phyloP scores from a whole-genome alignment of 2,888 invertebrate species.

The Cremastinae sp. region DNA sequence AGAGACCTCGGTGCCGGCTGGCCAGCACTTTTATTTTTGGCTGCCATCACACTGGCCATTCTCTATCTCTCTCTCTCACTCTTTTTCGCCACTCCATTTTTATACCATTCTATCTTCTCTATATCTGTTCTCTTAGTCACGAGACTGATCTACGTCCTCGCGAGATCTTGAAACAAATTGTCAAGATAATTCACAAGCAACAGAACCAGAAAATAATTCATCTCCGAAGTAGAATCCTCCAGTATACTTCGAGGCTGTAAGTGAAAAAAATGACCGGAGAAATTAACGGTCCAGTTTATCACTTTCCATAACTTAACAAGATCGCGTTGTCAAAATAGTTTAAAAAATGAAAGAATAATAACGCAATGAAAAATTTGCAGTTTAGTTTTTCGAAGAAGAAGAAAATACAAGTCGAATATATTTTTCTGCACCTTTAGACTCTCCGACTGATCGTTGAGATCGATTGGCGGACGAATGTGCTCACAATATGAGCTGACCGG shows the following conservation, averaged over 20 bases:
- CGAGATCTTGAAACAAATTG: constrained; percentile 20
- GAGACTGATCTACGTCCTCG: constrained; percentile 30
- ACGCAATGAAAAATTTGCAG: not conserved
- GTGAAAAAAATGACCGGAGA: too few species aligned
- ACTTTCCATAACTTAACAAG: too few species aligned
- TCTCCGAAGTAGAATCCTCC: not conserved
- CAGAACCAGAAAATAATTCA: not conserved
- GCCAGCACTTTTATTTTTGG: constrained; percentile 60
- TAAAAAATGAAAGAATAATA: constrained; percentile 16
- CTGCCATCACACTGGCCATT: constrained; percentile 31
- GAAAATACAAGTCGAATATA: constrained; percentile 12
- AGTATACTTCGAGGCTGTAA: too few species aligned
- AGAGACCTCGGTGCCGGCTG: constrained; percentile 53
- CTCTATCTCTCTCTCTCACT: constrained; percentile 27
- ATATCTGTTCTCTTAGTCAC: constrained; percentile 26
- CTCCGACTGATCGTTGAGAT: constrained; percentile 88
- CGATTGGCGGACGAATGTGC: constrained; percentile 89
- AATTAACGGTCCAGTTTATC: too few species aligned
- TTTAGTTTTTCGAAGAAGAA: not conserved
- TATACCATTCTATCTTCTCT: constrained; percentile 30
- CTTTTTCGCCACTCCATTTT: constrained; percentile 43
- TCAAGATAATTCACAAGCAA: not conserved
- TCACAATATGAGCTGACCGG: constrained; percentile 84
- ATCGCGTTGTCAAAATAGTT: not conserved
- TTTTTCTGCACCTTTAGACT: constrained; percentile 85